These are phyloP conservation scores for Nematostella vectensis DNA, from an alignment of 92 coral and sea anemone genomes.

Conservation along the genomic window DNA sequence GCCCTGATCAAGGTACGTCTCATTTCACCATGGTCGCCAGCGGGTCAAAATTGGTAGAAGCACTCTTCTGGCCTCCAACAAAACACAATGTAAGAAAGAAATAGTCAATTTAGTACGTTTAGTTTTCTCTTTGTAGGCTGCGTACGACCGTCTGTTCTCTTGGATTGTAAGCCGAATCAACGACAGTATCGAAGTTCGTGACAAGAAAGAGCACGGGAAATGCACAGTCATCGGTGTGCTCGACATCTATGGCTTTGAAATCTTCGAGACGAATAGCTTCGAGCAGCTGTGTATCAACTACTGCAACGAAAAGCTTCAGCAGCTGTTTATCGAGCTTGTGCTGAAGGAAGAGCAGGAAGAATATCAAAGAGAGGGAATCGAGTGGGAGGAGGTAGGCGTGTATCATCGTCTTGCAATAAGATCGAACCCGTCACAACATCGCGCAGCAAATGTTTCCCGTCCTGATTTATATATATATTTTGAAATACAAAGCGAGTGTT, in stretches of 20 bases:
- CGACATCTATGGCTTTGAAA: slow-evolving; percentile 97
- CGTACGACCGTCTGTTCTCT: slow-evolving; percentile 86
- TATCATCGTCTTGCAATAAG: too few species aligned
- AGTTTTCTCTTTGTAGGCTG: slow-evolving; percentile 77
- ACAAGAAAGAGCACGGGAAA: slow-evolving; percentile 69
- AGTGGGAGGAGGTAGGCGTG: slow-evolving; percentile 92
- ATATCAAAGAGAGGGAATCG: slow-evolving; percentile 85
- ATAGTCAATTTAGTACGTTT: too few species aligned
- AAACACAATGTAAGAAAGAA: too few species aligned
- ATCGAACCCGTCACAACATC: too few species aligned
- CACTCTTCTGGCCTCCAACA: too few species aligned
- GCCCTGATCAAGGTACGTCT: too few species aligned
- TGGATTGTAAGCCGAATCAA: slow-evolving; percentile 92
- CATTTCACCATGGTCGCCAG: too few species aligned
- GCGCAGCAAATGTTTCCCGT: too few species aligned
- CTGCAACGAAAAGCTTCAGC: slow-evolving; percentile 95
- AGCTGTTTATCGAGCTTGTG: slow-evolving; percentile 88
- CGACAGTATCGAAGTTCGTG: slow-evolving; percentile 76
- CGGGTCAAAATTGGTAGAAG: too few species aligned
- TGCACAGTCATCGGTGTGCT: slow-evolving; percentile 96
- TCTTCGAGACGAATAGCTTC: slow-evolving; percentile 81
- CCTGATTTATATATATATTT: too few species aligned
- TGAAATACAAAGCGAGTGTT: too few species aligned
- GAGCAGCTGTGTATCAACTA: slow-evolving; percentile 95
- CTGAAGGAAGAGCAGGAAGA: slow-evolving; percentile 94